These are phyloP conservation scores for Crotalus horridus DNA, from an alignment of 2,113 vertebrate species.

Conservation along the genomic window DNA sequence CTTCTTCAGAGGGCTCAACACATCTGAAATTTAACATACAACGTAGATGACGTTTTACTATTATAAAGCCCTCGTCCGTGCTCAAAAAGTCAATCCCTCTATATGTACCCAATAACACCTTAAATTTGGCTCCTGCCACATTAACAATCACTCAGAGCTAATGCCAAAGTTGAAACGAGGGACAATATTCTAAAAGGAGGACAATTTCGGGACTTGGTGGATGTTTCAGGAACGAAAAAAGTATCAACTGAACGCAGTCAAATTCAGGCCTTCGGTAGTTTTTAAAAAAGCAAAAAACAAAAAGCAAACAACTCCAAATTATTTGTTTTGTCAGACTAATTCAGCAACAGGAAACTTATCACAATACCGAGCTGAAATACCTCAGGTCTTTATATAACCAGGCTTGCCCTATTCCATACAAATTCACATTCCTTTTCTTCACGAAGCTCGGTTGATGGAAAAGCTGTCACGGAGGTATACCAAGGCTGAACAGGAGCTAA, in stretches of 20 bases:
- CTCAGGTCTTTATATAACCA: background rate
- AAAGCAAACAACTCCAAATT: background rate
- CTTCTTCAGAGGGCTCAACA: slow-evolving; percentile 89
- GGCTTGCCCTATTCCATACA: background rate
- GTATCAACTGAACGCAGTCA: background rate
- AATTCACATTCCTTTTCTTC: background rate
- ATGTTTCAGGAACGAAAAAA: background rate
- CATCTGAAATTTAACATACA: slow-evolving; percentile 70
- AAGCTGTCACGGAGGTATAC: background rate
- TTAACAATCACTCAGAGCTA: background rate
- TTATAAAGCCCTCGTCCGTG: background rate
- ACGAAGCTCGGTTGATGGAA: background rate
- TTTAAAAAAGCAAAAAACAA: background rate
- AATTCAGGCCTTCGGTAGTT: background rate
- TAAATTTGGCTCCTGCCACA: background rate
- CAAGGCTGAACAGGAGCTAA: background rate
- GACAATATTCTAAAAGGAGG: background rate
- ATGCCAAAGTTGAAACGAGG: background rate
- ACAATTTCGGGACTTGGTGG: background rate
- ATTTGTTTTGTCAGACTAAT: background rate
- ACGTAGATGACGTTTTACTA: slow-evolving; percentile 20
- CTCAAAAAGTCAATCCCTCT: background rate
- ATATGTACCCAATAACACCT: background rate
- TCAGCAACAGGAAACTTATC: background rate
- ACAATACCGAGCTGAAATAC: background rate